Evolutionary conservation across 2,113 vertebrate genomes (phyloP), one percentile per base, ranked within the genome.

Genomic region (Loxodonta africana): DNA sequence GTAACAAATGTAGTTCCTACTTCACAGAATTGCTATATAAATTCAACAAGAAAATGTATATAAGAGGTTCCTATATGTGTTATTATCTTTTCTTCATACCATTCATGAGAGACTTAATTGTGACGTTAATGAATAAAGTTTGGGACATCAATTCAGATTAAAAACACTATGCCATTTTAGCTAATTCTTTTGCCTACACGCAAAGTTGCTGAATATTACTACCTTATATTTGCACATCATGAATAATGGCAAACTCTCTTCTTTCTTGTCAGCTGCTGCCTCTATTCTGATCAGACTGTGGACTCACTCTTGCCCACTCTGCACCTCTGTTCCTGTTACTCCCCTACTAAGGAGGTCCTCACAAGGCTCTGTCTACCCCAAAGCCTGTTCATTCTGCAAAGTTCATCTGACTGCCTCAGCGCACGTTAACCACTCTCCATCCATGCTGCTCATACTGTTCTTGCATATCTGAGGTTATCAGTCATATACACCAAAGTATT

Each of bases 61-160:
- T 28, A 25, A 91, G 89, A 60, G 81, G 48, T 10, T 10, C 48
- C 48, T 48, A 33, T 73, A 48, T 84, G 7, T 95, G 30, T 44
- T 92, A 69, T 81, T 46, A 62, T 63, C 8, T 8, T 51, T 82
- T 96, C 12, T 60, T 82, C 25, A 51, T 77, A 82, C 1, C 3
- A 85, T 82, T 92, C 26, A 37, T 77, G 91, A 92, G 71, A 88
- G 12, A 92, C 37, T 87, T 90, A 90, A 41, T 7, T 74, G 21
- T 86, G 3, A 23, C 85, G 8, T 88, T 78, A 91, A 62, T 84
- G 73, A 83, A 30, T 69, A 83, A 78, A 83, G 12, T 90, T 83
- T 63, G 23, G 28, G 8, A 57, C 30, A 33, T 76, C 4, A 30
- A 25, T 76, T 90, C 23, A 48, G 51, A 90, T 46, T 71, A 71